Conservation (phyloP, 2,797 vertebrate genomes). For the Hemitrygon akajei region DNA sequence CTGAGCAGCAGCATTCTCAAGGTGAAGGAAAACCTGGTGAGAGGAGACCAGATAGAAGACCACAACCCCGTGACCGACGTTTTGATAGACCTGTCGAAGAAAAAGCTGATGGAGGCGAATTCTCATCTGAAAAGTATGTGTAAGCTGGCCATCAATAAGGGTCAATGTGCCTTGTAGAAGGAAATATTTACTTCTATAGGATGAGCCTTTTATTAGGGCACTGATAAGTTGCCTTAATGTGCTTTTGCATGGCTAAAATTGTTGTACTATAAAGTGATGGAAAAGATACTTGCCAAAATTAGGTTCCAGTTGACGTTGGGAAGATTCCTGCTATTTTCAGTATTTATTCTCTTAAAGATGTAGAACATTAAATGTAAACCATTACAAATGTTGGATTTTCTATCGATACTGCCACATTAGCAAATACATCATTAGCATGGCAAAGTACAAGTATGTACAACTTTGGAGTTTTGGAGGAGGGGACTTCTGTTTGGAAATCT, state of each 20-base stretch:
- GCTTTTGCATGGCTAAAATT: neutral
- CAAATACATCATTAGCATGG: neutral
- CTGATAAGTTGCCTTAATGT: neutral
- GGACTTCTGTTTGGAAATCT: neutral
- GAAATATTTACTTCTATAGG: neutral
- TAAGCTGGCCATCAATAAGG: neutral
- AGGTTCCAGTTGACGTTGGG: neutral
- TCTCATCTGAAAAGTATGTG: slow-evolving; percentile 81
- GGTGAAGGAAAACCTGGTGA: slow-evolving; percentile 81
- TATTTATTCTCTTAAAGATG: neutral
- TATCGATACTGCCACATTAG: neutral
- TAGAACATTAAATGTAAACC: neutral
- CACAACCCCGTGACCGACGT: slow-evolving; percentile 82
- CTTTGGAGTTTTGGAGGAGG: neutral
- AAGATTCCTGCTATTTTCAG: too few species aligned
- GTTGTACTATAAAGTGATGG: neutral
- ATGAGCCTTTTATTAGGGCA: neutral
- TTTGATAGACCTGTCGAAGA: slow-evolving; percentile 87
- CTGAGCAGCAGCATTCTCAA: slow-evolving; percentile 74
- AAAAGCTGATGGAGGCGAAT: slow-evolving; percentile 85
- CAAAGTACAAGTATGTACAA: neutral
- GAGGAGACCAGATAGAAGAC: slow-evolving; percentile 83
- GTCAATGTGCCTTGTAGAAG: neutral
- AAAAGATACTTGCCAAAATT: neutral
- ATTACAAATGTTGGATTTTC: neutral